Base-by-base conservation (phyloP, 2,113 vertebrate species). In the Gasterosteus aculeatus region DNA sequence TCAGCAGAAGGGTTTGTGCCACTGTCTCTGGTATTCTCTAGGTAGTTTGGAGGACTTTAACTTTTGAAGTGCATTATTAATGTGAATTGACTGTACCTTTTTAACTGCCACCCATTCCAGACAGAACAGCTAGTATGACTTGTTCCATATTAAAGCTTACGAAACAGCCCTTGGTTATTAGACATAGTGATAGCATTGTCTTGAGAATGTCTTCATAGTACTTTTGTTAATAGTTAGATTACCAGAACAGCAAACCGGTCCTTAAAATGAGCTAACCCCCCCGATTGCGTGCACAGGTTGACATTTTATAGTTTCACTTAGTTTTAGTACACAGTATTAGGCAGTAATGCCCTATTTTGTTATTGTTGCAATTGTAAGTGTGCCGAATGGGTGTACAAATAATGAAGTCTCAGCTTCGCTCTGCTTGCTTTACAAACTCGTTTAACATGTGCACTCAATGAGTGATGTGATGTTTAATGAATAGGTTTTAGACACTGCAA, bases 1-100 rank as follows among this genome's bases (percentile, higher is more conserved):
- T 92, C 83, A 90, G 90, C 92, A 90, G 85, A 91, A 89, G 90
- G 89, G 90, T 92, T 90, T 92, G 91, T 87, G 90, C 91, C 91
- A 92, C 91, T 89, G 87, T 85, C 85, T 89, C 84, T 90, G 81
- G 87, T 89, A 49, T 87, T 89, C 86, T 85, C 86, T 80, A 38
- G 71, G 80, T 88, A 74, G 81, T 85, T 82, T 63, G 71, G 73
- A 80, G 76, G 85, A 88, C 84, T 86, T 78, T 63, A 82, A 85
- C 75, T 69, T 90, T 90, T 86, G 74, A 85, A 89, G 87, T 87
- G 87, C 86, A 72, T 91, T 75, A 85, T 69, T 86, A 87, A 88
- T 89, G 86, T 88, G 87, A 91, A 76, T 77, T 82, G 73, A 90
- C 82, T 84, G 77, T 82, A 79, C 75, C 72, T 77, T 80, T 80